Percentiles rank a stretch among this genome's conserved stretches.
These are phyloP conservation scores for Ctenopoma kingsleyae DNA, from an alignment of 2,797 vertebrate species.

Conservation along the genomic window DNA sequence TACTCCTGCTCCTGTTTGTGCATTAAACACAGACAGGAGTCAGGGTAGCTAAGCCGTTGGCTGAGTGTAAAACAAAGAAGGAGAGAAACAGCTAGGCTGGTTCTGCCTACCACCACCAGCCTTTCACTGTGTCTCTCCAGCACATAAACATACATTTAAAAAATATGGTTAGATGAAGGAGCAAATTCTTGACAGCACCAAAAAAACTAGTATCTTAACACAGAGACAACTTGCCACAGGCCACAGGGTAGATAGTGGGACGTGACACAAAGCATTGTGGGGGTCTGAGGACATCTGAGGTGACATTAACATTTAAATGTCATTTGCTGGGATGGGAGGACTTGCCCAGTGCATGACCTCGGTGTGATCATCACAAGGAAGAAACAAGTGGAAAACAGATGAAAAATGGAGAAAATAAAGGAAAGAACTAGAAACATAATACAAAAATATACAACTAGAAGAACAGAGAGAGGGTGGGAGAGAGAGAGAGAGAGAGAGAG, in stretches of 20 bases:
- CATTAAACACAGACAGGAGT: not conserved
- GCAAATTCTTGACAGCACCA: not conserved
- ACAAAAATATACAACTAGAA: slow-evolving; percentile 11
- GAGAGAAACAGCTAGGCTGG: too few relatives aligned
- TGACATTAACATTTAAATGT: slow-evolving; percentile 70
- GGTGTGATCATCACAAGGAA: slow-evolving; percentile 28
- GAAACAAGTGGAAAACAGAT: slow-evolving; percentile 21
- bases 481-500: slow-evolving; percentile 5
- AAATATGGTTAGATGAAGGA: not conserved
- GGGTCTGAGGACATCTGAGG: slow-evolving; percentile 44
- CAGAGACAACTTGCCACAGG: slow-evolving; percentile 2
- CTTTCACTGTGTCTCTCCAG: too few relatives aligned
- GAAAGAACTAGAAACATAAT: slow-evolving; percentile 5
- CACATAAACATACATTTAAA: too few relatives aligned
- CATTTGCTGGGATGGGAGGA: slow-evolving; percentile 49
- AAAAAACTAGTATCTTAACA: not conserved
- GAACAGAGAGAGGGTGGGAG: not conserved
- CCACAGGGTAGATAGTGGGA: slow-evolving; percentile 19
- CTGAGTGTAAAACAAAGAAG: too few relatives aligned
- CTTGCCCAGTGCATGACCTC: slow-evolving; percentile 43
- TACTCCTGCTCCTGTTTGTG: not conserved
- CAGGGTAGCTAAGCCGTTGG: not conserved
- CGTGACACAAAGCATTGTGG: slow-evolving; percentile 40
- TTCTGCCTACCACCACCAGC: not conserved
- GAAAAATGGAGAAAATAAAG: slow-evolving; percentile 28